Percentiles rank a stretch among this genome's conserved stretches.
These are phyloP conservation scores for Latrodectus geometricus DNA, from an alignment of 1,140 invertebrate species.

Conservation along the genomic window DNA sequence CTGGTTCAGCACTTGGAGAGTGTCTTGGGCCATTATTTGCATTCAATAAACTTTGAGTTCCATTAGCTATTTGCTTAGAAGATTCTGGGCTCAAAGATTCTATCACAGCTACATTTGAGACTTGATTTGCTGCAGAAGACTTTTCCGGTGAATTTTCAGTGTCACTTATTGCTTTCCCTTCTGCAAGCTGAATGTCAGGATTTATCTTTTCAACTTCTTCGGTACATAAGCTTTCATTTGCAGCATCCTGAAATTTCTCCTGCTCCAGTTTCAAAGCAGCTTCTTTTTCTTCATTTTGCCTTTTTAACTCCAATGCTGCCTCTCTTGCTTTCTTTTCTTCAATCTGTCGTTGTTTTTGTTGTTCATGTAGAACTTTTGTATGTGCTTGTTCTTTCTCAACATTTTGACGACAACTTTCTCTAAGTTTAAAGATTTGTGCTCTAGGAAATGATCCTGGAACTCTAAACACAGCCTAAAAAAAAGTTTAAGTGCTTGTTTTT, in stretches of 20 bases:
- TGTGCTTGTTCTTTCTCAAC: conserved; percentile 49
- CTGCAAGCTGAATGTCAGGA: not conserved
- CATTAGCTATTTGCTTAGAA: conserved; percentile 45
- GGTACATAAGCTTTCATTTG: not conserved
- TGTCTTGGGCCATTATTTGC: conserved; percentile 1
- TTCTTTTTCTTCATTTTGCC: conserved; percentile 44
- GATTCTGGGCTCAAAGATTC: conserved; percentile 42
- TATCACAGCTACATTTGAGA: conserved; percentile 48
- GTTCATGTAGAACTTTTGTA: conserved; percentile 33
- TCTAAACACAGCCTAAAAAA: conserved; percentile 79
- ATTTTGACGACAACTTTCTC: conserved; percentile 66
- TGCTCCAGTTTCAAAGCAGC: conserved; percentile 1
- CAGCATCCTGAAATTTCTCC: not conserved
- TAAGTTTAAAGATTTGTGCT: conserved; percentile 75
- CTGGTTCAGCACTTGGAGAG: conserved; percentile 6
- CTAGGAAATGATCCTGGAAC: conserved; percentile 80
- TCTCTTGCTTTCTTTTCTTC: conserved; percentile 39
- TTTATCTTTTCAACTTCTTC: not conserved
- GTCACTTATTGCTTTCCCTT: not conserved
- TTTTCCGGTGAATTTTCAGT: not conserved
- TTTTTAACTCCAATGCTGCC: conserved; percentile 29
- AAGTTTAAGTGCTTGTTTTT: not conserved
- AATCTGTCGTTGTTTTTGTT: conserved; percentile 28
- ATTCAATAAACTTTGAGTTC: conserved; percentile 17
- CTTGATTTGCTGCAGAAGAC: conserved; percentile 10